Base-by-base conservation (phyloP, 2,888 invertebrate genomes). In the Eretmocerus hayati region DNA sequence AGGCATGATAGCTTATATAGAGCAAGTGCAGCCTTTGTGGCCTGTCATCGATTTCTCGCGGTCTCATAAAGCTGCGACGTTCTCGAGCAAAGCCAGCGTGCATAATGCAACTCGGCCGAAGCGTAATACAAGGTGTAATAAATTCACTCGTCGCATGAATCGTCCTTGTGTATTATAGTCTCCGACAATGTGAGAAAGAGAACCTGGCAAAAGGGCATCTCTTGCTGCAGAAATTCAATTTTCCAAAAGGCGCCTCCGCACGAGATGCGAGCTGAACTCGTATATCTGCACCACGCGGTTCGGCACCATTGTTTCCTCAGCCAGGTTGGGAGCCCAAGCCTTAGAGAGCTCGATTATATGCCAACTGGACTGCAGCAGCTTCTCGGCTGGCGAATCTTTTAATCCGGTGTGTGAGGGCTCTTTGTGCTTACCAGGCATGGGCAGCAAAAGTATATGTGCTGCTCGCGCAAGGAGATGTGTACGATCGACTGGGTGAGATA, bases 171-270 rank as follows among this genome's bases (percentile, higher is more conserved):
- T 9, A 11, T 11, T 9, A 26, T 11, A 26, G 26, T 11, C 26
- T 9, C 26, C 8, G 26, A 11, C 8, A 26, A 9, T 26, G 26
- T 6, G 36, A 11, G 19, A 36, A 15, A 15, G 18, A 19, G 36
- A 16, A 33, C 9, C 13, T 19, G 20, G 21, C 11, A 20, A 38
- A 8, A 9, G 15, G 35, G 3, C n/a, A 26, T n/a, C n/a, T n/a
- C n/a, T n/a, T n/a, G n/a, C n/a, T 30, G 41, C 48, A 42, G 37
- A 44, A 48, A 45, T 50, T 52, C 48, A 52, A 52, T 52, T 48
- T 52, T 46, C 48, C 48, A 52, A 52, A 48, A 48, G 52, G 42
- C 42, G 36, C 45, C 42, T 16, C 35, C 36, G 3, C 35, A 41
- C 20, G 22, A 19, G 21, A 18, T 35, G 30, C 18, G 2, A 35